phyloP scores from a whole-genome alignment of 2,888 invertebrate genomes.

The Nowickia ferox region DNA sequence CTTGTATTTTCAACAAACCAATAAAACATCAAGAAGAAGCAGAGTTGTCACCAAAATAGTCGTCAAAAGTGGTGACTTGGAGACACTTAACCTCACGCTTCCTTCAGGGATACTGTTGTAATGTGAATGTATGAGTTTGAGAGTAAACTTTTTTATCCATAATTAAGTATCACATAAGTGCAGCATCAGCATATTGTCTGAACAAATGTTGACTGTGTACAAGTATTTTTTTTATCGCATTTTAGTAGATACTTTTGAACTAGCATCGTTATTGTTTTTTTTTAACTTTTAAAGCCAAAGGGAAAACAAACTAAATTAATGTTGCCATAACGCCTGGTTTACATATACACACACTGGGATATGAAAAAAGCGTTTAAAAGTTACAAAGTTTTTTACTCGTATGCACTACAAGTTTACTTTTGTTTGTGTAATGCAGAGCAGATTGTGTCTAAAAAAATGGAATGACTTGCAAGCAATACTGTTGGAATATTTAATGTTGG shows the following conservation, averaged over 20 bases:
- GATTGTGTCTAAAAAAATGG: not conserved
- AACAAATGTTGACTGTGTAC: slow-evolving; percentile 35
- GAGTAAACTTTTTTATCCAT: slow-evolving; percentile 20
- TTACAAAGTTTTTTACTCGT: slow-evolving; percentile 12
- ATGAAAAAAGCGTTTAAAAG: not conserved
- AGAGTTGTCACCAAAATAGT: too few relatives aligned
- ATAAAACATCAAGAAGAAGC: too few relatives aligned
- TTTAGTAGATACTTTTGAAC: slow-evolving; percentile 8
- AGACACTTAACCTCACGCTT: too few relatives aligned
- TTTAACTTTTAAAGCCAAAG: slow-evolving; percentile 11
- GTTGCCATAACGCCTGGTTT: slow-evolving; percentile 11
- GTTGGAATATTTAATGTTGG: not conserved
- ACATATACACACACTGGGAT: not conserved
- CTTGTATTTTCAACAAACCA: too few relatives aligned
- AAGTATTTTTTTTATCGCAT: not conserved
- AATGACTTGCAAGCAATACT: slow-evolving; percentile 11
- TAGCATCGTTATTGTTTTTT: slow-evolving; percentile 14
- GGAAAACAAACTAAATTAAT: slow-evolving; percentile 24
- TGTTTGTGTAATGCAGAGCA: slow-evolving; percentile 31
- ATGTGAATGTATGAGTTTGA: too few relatives aligned
- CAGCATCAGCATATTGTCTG: slow-evolving; percentile 44
- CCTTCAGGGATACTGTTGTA: too few relatives aligned
- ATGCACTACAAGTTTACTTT: slow-evolving; percentile 19
- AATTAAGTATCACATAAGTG: slow-evolving; percentile 55
- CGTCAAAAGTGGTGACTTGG: too few relatives aligned